Evolutionary conservation across 2,797 vertebrate genomes (phyloP).

Genomic region (Gallinago nigripennis): DNA sequence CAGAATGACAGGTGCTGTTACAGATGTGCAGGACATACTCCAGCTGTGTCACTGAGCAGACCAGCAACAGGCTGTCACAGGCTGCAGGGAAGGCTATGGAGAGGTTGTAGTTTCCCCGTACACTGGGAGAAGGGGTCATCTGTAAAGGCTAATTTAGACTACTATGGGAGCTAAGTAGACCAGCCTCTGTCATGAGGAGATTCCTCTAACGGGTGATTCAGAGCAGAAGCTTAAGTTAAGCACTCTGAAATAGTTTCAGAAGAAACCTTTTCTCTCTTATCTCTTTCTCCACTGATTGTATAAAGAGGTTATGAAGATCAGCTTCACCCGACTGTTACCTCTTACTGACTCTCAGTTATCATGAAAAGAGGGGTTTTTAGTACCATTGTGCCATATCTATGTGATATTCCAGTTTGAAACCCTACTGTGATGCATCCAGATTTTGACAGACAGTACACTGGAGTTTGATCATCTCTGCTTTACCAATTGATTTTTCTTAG

Average conservation of each 20-base stretch:
- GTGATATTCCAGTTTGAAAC: background rate
- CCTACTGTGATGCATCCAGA: background rate
- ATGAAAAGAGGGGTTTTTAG: background rate
- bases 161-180: background rate
- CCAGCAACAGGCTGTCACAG: background rate
- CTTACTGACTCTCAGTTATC: background rate
- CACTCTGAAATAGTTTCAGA: background rate
- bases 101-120: background rate
- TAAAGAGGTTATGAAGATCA: background rate
- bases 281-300: background rate
- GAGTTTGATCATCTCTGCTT: constrained; percentile 14
- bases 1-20: background rate
- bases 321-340: background rate
- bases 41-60: background rate
- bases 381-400: background rate
- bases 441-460: background rate
- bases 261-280: background rate
- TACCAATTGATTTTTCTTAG: constrained; percentile 12
- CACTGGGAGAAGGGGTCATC: background rate
- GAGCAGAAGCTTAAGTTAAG: background rate
- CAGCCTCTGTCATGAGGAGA: background rate
- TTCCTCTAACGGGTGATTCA: background rate
- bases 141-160: background rate
- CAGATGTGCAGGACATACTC: background rate
- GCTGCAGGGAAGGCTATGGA: background rate